phyloP scores from a whole-genome alignment of 1,140 invertebrate species.

The Aphelinus atriplicis region DNA sequence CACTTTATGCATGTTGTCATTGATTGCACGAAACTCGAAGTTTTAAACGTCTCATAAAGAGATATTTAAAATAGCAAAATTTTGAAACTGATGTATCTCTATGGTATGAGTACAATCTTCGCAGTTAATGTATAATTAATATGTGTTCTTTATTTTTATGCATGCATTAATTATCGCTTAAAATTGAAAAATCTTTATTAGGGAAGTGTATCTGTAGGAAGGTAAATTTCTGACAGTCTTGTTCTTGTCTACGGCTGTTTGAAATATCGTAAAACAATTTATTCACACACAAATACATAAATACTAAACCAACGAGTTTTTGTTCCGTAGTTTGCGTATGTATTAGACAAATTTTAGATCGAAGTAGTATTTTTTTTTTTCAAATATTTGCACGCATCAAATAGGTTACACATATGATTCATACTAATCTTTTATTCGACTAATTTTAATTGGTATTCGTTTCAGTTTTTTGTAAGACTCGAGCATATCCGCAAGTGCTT shows the following conservation, averaged over 20 bases:
- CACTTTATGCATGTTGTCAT: too few relatives aligned
- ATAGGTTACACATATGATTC: slow-evolving; percentile 5
- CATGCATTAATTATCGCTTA: too few relatives aligned
- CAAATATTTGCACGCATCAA: slow-evolving; percentile 26
- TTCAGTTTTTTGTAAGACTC: slow-evolving; percentile 99
- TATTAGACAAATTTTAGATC: slow-evolving; percentile 1
- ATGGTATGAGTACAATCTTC: too few relatives aligned
- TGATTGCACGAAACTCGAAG: too few relatives aligned
- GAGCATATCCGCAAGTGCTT: slow-evolving; percentile 99
- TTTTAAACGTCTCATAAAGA: too few relatives aligned
- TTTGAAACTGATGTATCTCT: too few relatives aligned
- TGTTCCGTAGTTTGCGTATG: slow-evolving; percentile 20
- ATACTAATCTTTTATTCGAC: not conserved
- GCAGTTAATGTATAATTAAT: too few relatives aligned
- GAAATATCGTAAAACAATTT: not conserved
- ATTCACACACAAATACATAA: not conserved
- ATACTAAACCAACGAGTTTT: not conserved
- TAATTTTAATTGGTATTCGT: slow-evolving; percentile 60
- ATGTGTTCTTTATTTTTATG: too few relatives aligned
- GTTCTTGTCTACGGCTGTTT: slow-evolving; percentile 41
- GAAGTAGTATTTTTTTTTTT: slow-evolving; percentile 23
- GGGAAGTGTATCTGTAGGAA: too few relatives aligned
- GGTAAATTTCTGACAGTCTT: too few relatives aligned
- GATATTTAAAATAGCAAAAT: too few relatives aligned
- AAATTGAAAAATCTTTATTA: too few relatives aligned